Base-by-base conservation (phyloP, 2,888 invertebrate species). In the Drosophila colorata region DNA sequence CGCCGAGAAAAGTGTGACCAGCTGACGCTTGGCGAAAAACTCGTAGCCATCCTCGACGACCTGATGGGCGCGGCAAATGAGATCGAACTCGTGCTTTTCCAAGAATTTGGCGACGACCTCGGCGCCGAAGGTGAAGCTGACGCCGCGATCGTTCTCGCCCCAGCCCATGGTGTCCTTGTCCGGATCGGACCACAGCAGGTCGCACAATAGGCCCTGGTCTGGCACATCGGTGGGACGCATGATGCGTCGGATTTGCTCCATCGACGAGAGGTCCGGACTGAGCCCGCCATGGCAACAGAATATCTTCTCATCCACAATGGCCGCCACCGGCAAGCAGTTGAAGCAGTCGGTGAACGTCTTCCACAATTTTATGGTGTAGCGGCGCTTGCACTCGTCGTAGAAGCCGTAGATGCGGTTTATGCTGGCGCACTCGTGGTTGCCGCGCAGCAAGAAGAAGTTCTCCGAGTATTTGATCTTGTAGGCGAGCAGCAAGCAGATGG, bases 331-430 rank as follows among this genome's bases (percentile, higher is more conserved):
- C 93, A 99, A 95, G 93, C 99, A 99, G 94, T 99, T 99, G 93
- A 99, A 99, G 93, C 99, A 99, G 93, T 99, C 99, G 90, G 99
- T 99, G 93, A 99, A 99, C 13, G 99, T 99, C 94, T 99, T 99
- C 99, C 99, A 99, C 91, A 99, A 93, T 93, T 99, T 99, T 90
- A 99, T 99, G 94, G 98, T 99, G 93, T 99, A 99, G 90, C 95
- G 95, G 91, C 95, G 93, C 93, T 97, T 96, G 95, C 98, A 99
- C 93, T 99, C 99, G 92, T 99, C 99, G 93, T 98, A 99, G 93
- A 99, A 99, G 23, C 98, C 98, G 93, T 98, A 98, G 93, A 98
- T 98, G 94, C 98, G 96, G 94, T 99, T 99, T 93, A 99, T 99
- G 92, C 97, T 98, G 79, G 99, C 98, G 93, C 99, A 99, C 92